These are phyloP conservation scores for Scyliorhinus canicula DNA, from an alignment of 2,797 vertebrate genomes.

Conservation along the genomic window DNA sequence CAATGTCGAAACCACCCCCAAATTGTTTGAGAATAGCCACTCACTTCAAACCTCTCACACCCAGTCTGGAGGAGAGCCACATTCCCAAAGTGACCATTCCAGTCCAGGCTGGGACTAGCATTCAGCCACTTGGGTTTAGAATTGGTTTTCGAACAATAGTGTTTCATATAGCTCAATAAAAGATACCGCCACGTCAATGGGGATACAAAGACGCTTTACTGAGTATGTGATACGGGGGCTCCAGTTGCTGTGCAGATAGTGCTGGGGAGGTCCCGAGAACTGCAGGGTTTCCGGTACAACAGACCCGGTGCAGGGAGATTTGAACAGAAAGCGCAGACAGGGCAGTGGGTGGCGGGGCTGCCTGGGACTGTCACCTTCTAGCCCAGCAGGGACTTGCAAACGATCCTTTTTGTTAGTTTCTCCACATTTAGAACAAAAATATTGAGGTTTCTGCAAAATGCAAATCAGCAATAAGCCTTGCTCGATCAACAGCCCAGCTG, in stretches of 20 bases:
- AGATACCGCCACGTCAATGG: neutral
- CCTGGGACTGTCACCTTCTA: neutral
- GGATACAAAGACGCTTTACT: neutral
- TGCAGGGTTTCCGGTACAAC: neutral
- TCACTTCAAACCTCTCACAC: neutral
- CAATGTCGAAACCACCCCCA: neutral
- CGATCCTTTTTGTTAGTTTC: neutral
- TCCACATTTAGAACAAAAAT: neutral
- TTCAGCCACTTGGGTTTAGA: neutral
- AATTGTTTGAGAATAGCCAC: neutral
- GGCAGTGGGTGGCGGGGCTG: neutral
- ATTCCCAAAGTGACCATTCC: neutral
- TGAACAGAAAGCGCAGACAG: neutral
- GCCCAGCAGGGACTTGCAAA: too few relatives aligned
- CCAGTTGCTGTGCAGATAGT: neutral
- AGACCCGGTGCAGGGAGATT: neutral
- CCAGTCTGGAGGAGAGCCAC: too few relatives aligned
- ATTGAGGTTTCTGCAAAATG: neutral
- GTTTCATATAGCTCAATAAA: neutral
- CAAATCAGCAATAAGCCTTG: neutral
- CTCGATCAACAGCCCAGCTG: neutral
- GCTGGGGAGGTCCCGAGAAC: neutral
- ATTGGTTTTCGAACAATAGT: neutral
- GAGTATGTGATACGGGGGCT: neutral
- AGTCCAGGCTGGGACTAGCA: neutral